A percentile compares a stretch with the other conserved stretches of the same genome.
phyloP scores from a whole-genome alignment of 2,113 vertebrate genomes.

The Spheniscus mendiculus region DNA sequence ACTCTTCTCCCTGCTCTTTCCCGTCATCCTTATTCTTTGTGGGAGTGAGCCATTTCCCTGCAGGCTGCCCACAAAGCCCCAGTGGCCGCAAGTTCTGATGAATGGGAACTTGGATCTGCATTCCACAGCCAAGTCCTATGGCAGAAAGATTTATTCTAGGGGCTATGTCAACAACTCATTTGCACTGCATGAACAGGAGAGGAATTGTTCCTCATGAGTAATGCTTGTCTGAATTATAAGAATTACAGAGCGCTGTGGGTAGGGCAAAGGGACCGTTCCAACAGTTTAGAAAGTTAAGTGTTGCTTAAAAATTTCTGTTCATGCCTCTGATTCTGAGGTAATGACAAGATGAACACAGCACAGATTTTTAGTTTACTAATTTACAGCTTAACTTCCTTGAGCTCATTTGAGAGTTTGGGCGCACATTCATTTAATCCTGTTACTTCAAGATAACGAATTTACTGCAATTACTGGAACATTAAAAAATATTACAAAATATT shows the following conservation, averaged over 20 bases:
- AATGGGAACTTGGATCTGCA: neutral
- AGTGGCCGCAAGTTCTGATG: fast-evolving
- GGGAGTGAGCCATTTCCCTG: neutral
- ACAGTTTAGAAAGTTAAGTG: neutral
- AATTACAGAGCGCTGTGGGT: neutral
- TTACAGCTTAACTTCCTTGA: neutral
- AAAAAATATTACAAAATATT: neutral
- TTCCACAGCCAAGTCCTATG: neutral
- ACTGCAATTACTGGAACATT: neutral
- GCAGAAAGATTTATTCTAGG: neutral
- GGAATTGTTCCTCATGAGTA: neutral
- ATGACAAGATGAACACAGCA: neutral
- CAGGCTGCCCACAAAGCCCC: neutral
- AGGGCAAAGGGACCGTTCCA: neutral
- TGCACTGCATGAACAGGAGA: neutral
- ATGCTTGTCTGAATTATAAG: neutral
- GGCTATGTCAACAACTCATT: neutral
- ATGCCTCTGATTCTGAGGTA: neutral
- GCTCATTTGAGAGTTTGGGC: neutral
- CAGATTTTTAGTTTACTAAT: neutral
- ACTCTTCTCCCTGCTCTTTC: neutral
- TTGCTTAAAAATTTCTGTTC: neutral
- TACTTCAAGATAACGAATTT: neutral
- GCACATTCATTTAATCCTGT: neutral
- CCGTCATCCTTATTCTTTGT: fast-evolving